Evolutionary conservation across 2,113 vertebrate genomes (phyloP), one percentile per base, ranked within the genome.

Genomic region (Aphelocoma coerulescens): DNA sequence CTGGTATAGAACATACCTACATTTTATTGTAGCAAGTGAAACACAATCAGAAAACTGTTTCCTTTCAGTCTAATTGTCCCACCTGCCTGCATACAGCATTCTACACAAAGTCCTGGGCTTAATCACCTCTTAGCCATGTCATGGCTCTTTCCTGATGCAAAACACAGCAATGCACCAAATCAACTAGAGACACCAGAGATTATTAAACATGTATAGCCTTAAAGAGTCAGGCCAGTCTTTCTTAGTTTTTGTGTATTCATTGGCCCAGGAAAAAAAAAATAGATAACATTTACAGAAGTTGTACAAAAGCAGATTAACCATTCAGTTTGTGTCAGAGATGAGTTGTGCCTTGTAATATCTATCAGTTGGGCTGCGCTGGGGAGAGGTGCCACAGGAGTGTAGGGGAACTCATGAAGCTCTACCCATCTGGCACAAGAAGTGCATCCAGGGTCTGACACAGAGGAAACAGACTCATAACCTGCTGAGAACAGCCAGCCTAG

Each of bases 21-120:
- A 44, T 94, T 88, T 92, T 94, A 84, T 86, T 78, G 54, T 30
- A 72, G 41, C 44, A 67, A 88, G 73, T n/a, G 63, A 95, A 93
- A 54, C 0, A 3, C 61, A 86, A 91, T 41, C 63, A 74, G 85
- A 92, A 91, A 86, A 77, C 46, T 46, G 12, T 37, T 94, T 93
- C 65, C n/a, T 94, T 93, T 84, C 35, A 12, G 20, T 67, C 43
- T 65, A 67, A 94, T 90, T 22, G 39, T 91, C 87, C 69, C 69
- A 95, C 84, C 94, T 87, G 65, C 55, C 83, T 81, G 39, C 41
- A 52, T 78, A 48, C 33, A 68, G 57, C 2, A 1, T 52, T 39
- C 35, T 78, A 63, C n/a, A 49, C 28, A 19, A 48, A 86, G 65
- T 75, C 28, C 22, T 48, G 5, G 2, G 17, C 33, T 93, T 80